A percentile compares a stretch with the other conserved stretches of the same genome.
Evolutionary conservation across 2,113 vertebrate species (phyloP).

Genomic region (Empidonax traillii): DNA sequence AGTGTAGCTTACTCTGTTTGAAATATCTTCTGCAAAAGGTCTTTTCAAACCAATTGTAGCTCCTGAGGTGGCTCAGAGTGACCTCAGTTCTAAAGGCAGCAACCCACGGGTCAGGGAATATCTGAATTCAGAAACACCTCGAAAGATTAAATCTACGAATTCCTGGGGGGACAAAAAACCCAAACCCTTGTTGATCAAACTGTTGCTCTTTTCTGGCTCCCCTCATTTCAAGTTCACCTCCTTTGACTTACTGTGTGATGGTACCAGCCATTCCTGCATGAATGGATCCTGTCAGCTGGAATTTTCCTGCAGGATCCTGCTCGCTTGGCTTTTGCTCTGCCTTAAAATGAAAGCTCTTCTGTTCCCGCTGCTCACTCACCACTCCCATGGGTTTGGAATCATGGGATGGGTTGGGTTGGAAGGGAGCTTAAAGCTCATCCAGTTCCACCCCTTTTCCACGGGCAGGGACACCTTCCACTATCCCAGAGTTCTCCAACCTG

Average conservation of each 20-base stretch:
- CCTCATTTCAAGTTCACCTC: background rate
- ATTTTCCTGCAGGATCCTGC: background rate
- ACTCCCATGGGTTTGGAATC: background rate
- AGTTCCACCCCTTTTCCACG: rapidly evolving
- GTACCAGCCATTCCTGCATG: background rate
- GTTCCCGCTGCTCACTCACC: rapidly evolving
- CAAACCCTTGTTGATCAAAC: background rate
- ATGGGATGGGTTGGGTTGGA: background rate
- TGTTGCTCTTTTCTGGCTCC: background rate
- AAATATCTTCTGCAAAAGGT: background rate
- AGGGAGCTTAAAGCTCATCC: background rate
- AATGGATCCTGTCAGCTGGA: background rate
- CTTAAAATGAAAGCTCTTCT: background rate
- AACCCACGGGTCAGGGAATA: background rate
- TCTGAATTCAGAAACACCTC: background rate
- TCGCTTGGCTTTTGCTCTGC: background rate
- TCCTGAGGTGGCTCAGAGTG: background rate
- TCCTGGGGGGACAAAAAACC: background rate
- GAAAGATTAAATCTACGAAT: background rate
- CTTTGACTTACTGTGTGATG: rapidly evolving
- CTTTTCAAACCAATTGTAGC: background rate
- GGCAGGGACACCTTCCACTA: background rate
- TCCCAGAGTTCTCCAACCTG: background rate
- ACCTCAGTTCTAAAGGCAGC: background rate
- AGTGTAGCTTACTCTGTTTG: background rate